Evolutionary conservation across 2,797 vertebrate genomes (phyloP), one percentile per base, ranked within the genome.

Genomic region (Dendrocincla fuliginosa): DNA sequence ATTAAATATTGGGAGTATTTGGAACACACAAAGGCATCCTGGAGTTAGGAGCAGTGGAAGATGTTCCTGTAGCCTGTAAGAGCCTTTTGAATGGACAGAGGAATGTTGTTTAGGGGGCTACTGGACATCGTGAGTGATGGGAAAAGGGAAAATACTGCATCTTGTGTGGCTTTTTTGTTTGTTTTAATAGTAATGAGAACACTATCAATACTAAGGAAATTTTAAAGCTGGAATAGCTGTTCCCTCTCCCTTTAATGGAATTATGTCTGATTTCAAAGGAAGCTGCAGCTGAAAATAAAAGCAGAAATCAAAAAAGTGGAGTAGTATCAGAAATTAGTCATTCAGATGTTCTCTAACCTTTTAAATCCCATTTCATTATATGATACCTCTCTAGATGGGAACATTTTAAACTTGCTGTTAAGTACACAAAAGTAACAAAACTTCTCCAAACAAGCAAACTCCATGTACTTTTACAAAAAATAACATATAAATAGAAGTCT

Each of bases 11-110:
- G 17, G 17, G 28, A 35, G 17, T 25, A 15, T 46, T 44, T 90
- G 59, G 39, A 78, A 56, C 4, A 32, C 3, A 11, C 0, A 0
- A 57, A 52, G 22, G 22, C 23, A 33, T 47, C 7, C 24, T 33
- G 8, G 41, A 60, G 4, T 57, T 53, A 33, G 14, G 47, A 81
- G 35, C 6, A 25, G 16, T 19, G 23, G 11, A 63, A 65, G 44
- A 55, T 30, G 15, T 49, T 14, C 15, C 6, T 2, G 7, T 49
- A 25, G 12, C 17, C 42, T 19, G 3, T 1, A 13, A 76, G 44
- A 59, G 23, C 23, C 18, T 69, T 8, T 3, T 33, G 37, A 64
- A 46, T 32, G 35, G 32, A 11, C 3, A 47, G 25, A 68, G 10
- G 3, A 57, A 49, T 25, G 30, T 46, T 56, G 11, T 56, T 77